Conservation (phyloP, 2,797 vertebrate genomes). For the Acropternis orthonyx region DNA sequence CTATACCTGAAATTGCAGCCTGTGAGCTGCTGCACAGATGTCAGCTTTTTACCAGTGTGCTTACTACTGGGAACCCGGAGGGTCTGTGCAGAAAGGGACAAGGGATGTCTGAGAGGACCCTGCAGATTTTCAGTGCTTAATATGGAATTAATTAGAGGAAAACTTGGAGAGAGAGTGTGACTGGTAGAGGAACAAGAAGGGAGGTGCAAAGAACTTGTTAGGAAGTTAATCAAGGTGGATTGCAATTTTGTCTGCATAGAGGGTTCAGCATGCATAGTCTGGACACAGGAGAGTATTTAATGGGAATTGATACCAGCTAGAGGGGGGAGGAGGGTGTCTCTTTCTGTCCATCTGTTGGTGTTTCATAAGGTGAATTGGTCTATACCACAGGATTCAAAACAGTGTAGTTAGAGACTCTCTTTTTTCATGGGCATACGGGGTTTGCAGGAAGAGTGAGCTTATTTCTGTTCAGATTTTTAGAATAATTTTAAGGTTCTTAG, state of each 20-base stretch:
- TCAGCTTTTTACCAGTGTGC: conserved; percentile 71
- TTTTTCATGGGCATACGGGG: fast-evolving
- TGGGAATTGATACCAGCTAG: conserved; percentile 9
- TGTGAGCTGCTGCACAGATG: conserved; percentile 85
- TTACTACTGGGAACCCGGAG: conserved; percentile 58
- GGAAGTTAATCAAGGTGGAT: conserved; percentile 67
- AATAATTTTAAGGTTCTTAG: not conserved
- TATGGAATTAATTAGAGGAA: conserved; percentile 54
- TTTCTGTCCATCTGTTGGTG: conserved; percentile 53
- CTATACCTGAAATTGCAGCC: conserved; percentile 84
- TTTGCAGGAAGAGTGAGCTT: not conserved
- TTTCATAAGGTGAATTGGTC: conserved; percentile 15
- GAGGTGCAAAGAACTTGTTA: conserved; percentile 69
- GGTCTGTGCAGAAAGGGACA: conserved; percentile 29
- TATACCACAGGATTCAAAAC: not conserved
- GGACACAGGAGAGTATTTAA: not conserved
- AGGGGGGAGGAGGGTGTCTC: conserved; percentile 29
- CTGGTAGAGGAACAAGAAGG: conserved; percentile 1
- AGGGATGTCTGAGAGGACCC: conserved; percentile 39
- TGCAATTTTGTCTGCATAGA: not conserved
- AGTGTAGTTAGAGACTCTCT: not conserved
- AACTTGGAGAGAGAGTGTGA: not conserved
- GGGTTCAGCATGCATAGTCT: not conserved
- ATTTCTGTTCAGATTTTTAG: not conserved
- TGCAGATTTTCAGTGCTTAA: not conserved